Base-by-base conservation (phyloP, 2,113 vertebrate genomes). In the Callospermophilus lateralis region DNA sequence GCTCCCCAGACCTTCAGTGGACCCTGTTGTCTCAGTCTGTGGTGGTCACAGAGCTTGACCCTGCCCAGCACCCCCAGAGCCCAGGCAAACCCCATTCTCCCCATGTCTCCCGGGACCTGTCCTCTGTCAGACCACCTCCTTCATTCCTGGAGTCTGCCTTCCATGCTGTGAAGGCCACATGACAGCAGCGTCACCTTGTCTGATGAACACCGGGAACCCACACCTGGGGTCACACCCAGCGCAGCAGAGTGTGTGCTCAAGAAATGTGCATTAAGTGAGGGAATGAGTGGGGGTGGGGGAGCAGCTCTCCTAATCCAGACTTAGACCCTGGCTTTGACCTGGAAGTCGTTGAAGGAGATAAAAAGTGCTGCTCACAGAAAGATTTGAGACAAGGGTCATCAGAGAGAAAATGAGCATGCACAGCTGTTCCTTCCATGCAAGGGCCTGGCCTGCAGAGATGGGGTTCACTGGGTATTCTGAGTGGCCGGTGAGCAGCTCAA, bases 401-500 rank as follows among this genome's bases (percentile, higher is more conserved):
- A 58, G 87, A 19, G n/a, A 90, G 81, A 58, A 95, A 96, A 53
- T 78, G 74, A 94, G 24, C 16, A 6, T 12, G 95, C 77, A 84
- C 72, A 79, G 80, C 92, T 94, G 39, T 97, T 97, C 91, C 94
- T 96, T 97, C 83, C 93, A 95, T 63, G 90, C 51, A 37, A 93
- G 93, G 88, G 89, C 39, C 94, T 94, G 90, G 67, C 90, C 68
- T 83, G 42, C 93, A 93, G 91, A 97, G 98, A 95, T 58, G 90
- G n/a, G 55, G 96, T 95, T 96, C 94, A 86, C 86, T 96, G 97
- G 93, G 97, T 97, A 13, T 93, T 96, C 95, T 96, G 97, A 94
- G 85, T 95, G 94, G 97, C 97, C 97, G 84, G 90, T 95, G 97
- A 97, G 95, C 93, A 55, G 97, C 94, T 98, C 95, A 86, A 93